These are phyloP conservation scores for Neomorphus geoffroyi DNA, from an alignment of 2,797 vertebrate genomes.

Conservation along the genomic window DNA sequence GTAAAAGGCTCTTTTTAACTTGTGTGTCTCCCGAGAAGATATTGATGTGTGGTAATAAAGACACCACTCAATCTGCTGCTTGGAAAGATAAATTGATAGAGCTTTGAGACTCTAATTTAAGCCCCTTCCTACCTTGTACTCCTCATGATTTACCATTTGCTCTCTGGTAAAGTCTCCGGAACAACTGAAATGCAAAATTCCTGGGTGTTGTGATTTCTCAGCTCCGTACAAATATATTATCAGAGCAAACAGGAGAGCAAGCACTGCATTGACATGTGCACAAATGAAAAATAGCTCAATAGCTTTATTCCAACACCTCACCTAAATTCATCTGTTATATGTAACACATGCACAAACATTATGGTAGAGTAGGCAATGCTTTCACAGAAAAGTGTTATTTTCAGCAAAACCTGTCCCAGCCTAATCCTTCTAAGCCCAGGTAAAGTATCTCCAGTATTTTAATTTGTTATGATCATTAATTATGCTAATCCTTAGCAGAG, in stretches of 20 bases:
- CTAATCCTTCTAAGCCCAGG: not conserved
- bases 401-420: not conserved
- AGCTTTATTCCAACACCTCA: not conserved
- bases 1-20: not conserved
- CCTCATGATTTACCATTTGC: not conserved
- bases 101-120: not conserved
- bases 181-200: not conserved
- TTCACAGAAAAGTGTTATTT: not conserved
- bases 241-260: not conserved
- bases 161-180: not conserved
- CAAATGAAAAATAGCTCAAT: not conserved
- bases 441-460: not conserved
- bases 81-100: not conserved
- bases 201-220: not conserved
- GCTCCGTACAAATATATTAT: not conserved
- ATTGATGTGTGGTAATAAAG: not conserved
- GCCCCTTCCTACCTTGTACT: not conserved
- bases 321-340: not conserved
- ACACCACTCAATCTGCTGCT: not conserved
- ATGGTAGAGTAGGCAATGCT: fast-evolving
- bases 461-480: not conserved
- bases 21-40: not conserved
- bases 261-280: not conserved
- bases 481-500: not conserved
- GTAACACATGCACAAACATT: not conserved